Evolutionary conservation across 2,113 vertebrate genomes (phyloP), one percentile per base, ranked within the genome.

Genomic region (Myotis lucifugus): DNA sequence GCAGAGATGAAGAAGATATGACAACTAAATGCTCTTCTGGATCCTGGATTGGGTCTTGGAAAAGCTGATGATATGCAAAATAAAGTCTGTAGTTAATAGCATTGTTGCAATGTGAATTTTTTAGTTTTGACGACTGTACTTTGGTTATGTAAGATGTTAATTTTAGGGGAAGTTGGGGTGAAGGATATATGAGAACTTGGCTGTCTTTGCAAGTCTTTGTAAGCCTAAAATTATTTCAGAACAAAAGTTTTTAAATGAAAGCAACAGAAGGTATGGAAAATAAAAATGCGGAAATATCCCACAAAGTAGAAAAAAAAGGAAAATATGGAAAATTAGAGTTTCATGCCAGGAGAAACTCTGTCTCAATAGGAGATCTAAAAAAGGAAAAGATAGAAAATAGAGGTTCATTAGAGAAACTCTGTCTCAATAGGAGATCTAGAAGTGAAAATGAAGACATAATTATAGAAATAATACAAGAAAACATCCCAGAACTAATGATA

Each of bases 381-480:
- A 91, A 59, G 21, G n/a, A 84, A 84, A 84, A 48, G 46, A 52
- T 84, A 12, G 34, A 76, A 91, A 76, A 64, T 70, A 84, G n/a
- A 66, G 46, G 8, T 73, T 84, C 13, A 40, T 66, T 2, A 84
- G 32, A 83, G 48, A 67, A 67, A n/a, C 66, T n/a, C 32, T 17
- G 27, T 52, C n/a, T 64, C 69, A 79, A 40, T 37, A 92, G 66
- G 66, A 48, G 15, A 70, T 59, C 48, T 48, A 40, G 73, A 78
- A 48, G 32, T 70, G 83, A 48, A 86, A 25, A 78, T 32, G 59
- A 85, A 84, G 54, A 42, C 76, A 76, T 34, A 21, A 32, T 56
- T 23, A 46, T 40, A 78, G 61, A 93, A 93, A 78, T 59, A 78
- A 78, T 78, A 59, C 8, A 86, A 77, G 61, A 69, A 85, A 92